Conservation (phyloP, 2,888 invertebrate species). For the Spialia ferax region DNA sequence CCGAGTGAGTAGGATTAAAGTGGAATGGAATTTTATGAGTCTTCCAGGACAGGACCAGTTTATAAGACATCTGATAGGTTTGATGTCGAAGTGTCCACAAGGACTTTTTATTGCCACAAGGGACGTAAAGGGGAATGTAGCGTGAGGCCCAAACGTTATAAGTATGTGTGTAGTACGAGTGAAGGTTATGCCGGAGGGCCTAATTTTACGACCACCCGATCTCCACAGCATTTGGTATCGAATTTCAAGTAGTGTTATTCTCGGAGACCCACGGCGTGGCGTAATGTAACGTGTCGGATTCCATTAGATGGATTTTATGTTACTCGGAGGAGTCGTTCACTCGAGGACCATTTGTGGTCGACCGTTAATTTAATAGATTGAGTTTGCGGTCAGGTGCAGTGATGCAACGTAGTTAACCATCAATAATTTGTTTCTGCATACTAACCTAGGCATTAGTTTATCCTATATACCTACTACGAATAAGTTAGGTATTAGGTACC, state of each 20-base stretch:
- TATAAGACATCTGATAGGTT: slow-evolving; percentile 76
- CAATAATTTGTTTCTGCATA: slow-evolving; percentile 23
- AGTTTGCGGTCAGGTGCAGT: slow-evolving; percentile 58
- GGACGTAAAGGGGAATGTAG: slow-evolving; percentile 51
- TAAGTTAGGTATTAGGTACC: not conserved
- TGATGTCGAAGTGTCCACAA: slow-evolving; percentile 53
- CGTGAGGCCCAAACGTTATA: slow-evolving; percentile 42
- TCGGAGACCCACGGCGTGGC: slow-evolving; percentile 66
- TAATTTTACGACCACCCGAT: slow-evolving; percentile 80
- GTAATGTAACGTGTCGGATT: slow-evolving; percentile 78
- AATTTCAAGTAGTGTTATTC: slow-evolving; percentile 80
- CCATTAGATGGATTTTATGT: slow-evolving; percentile 81
- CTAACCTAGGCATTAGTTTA: too few relatives aligned
- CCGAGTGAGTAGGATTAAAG: slow-evolving; percentile 27
- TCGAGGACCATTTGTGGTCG: slow-evolving; percentile 66
- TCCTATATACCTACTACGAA: too few relatives aligned
- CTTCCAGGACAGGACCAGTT: slow-evolving; percentile 52
- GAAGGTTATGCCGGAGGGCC: slow-evolving; percentile 55
- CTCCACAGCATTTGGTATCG: slow-evolving; percentile 73
- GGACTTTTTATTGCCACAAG: slow-evolving; percentile 75
- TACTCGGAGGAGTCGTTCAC: slow-evolving; percentile 65
- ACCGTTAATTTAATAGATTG: slow-evolving; percentile 74
- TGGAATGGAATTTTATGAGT: slow-evolving; percentile 30
- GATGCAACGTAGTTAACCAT: slow-evolving; percentile 31
- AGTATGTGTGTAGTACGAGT: slow-evolving; percentile 38